Evolutionary conservation across 2,113 vertebrate genomes (phyloP).

Genomic region (Clarias magur): DNA sequence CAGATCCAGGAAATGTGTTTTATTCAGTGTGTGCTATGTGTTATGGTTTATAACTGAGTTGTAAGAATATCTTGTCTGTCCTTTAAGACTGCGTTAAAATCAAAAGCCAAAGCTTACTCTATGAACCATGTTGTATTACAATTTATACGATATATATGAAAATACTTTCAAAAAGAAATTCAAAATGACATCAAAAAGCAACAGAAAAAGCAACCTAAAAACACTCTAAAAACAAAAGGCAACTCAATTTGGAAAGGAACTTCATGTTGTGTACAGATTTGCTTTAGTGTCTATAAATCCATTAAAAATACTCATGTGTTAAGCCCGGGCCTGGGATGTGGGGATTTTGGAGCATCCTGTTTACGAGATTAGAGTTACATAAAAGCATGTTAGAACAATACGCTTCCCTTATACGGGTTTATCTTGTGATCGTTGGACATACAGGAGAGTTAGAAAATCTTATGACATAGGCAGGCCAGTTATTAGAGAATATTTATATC

Average conservation of each 20-base stretch:
- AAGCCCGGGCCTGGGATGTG: not conserved
- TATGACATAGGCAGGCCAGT: not conserved
- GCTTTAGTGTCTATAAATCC: not conserved
- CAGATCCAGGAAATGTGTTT: not conserved
- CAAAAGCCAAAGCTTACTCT: not conserved
- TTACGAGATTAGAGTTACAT: constrained; percentile 19
- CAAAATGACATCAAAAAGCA: not conserved
- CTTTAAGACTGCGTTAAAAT: not conserved
- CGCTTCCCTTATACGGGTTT: not conserved
- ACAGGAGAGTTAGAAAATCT: not conserved
- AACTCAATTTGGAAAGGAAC: not conserved
- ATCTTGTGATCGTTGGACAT: not conserved
- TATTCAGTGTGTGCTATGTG: not conserved
- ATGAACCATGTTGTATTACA: not conserved
- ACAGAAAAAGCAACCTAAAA: not conserved
- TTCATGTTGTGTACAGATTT: not conserved
- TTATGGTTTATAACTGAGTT: not conserved
- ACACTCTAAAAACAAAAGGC: not conserved
- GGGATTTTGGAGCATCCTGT: constrained; percentile 19
- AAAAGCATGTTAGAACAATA: not conserved
- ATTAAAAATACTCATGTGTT: not conserved
- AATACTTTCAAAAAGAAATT: not conserved
- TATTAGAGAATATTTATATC: not conserved
- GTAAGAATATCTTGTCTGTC: not conserved
- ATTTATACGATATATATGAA: not conserved